Evolutionary conservation across 2,888 invertebrate genomes (phyloP).

Genomic region (Strigamia transsilvanica): DNA sequence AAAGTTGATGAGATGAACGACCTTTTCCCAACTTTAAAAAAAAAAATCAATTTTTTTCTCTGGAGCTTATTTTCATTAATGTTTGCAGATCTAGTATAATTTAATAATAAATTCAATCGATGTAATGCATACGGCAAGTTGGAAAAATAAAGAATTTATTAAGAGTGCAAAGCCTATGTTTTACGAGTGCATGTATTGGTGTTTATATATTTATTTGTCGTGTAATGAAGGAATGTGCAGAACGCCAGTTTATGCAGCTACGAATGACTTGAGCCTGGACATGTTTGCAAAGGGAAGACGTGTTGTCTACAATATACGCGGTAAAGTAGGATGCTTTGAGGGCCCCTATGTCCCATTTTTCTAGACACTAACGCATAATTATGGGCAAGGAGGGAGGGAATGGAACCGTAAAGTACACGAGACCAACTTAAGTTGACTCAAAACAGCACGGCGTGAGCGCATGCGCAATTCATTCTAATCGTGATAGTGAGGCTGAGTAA

Average conservation of each 20-base stretch:
- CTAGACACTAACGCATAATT: slow-evolving; percentile 45
- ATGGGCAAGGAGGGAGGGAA: slow-evolving; percentile 38
- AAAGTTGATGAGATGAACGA: slow-evolving; percentile 27
- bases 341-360: slow-evolving; percentile 46
- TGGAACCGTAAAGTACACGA: slow-evolving; percentile 41
- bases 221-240: background rate
- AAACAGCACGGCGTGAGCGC: slow-evolving; percentile 36
- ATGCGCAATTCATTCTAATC: slow-evolving; percentile 49
- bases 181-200: background rate
- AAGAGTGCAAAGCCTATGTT: background rate
- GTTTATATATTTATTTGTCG: slow-evolving; percentile 6
- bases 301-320: slow-evolving; percentile 9
- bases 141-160: slow-evolving; percentile 1
- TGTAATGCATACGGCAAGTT: background rate
- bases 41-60: background rate
- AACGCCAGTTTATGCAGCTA: background rate
- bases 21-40: background rate
- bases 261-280: background rate
- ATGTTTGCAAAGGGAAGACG: background rate
- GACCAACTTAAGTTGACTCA: slow-evolving; percentile 43
- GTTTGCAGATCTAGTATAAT: background rate
- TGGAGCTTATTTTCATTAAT: background rate
- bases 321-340: slow-evolving; percentile 5
- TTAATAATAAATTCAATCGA: background rate
- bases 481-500: slow-evolving; percentile 34